Base-by-base conservation (phyloP, 2,888 invertebrate species). In the Cosmorhoe ocellata region DNA sequence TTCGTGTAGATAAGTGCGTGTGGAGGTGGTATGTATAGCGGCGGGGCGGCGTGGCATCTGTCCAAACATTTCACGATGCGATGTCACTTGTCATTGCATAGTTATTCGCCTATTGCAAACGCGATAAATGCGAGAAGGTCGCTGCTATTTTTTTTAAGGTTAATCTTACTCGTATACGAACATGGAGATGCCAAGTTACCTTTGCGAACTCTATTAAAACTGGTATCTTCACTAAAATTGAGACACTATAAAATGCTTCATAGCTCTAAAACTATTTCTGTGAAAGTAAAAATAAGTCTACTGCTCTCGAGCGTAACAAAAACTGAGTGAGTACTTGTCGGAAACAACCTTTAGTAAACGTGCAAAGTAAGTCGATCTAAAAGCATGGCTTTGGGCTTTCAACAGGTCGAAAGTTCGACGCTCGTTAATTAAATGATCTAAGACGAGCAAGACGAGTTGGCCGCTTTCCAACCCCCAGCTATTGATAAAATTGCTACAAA, bases 371-470 rank as follows among this genome's bases (percentile, higher is more conserved):
- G 78, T 81, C 76, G 72, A 77, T 77, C 74, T 63, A 76, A 81
- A 83, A 84, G 79, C 83, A 67, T 69, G 64, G 81, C 81, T 88
- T 84, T 86, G 69, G 63, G 81, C 80, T 88, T 84, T 89, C 89
- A 89, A 89, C 88, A 89, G 88, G 89, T 88, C 83, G 80, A 81
- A 87, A 87, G 87, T 87, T 88, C 82, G 81, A 80, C 81, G 85
- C 69, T 84, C 85, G 86, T 87, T 87, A 88, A 89, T 89, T 88
- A 88, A 86, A 88, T 83, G 84, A 81, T 85, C 84, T 82, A 81
- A 84, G 84, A 79, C 81, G 75, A 72, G 76, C 74, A 71, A 77
- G 79, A 75, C 74, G 73, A 74, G 69, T 79, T 87, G 88, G 88
- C 80, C 54, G 64, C 69, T 65, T 63, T 79, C 88, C 88, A 87